Base-by-base conservation (phyloP, 2,888 invertebrate species). In the Lycaena phlaeas region DNA sequence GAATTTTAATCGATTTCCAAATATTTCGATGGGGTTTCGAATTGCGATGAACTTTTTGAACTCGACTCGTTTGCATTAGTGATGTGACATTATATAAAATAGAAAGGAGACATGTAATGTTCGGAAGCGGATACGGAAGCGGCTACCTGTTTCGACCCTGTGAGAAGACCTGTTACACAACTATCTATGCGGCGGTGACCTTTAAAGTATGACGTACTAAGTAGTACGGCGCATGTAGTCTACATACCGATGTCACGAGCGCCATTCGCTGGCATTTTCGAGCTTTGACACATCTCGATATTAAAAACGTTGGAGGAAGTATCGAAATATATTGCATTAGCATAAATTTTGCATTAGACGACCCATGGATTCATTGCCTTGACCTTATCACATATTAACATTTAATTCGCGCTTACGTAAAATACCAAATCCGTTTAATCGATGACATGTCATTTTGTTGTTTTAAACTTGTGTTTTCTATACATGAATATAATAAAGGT, bases 111-210 rank as follows among this genome's bases (percentile, higher is more conserved):
- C 44, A 43, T 30, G n/a, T n/a, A n/a, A n/a, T n/a, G 55, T 59
- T 73, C 74, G 76, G 78, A 82, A 77, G 78, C 78, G 77, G 76
- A 81, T 59, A 66, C 70, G 74, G 74, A 78, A 76, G 63, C 54
- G 12, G 53, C 51, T 59, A 66, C 54, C 60, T 68, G 68, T 65
- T 59, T 59, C 57, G 75, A 71, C 79, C 78, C 76, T 76, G 76
- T 55, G 54, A 53, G 54, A 49, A 50, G 63, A 72, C 69, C 59
- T 60, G 75, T 76, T 67, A 64, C 68, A 64, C 68, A 68, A 76
- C 73, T 61, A 69, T 76, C 70, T 64, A 64, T 62, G 64, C 55
- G 61, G 57, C 56, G 69, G 60, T 66, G 70, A 71, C 78, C 79
- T 77, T 73, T 74, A 53, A 27, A 51, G 51, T 29, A 14, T 46